Evolutionary conservation across 2,113 vertebrate genomes (phyloP).

Genomic region (Anas platyrhynchos): DNA sequence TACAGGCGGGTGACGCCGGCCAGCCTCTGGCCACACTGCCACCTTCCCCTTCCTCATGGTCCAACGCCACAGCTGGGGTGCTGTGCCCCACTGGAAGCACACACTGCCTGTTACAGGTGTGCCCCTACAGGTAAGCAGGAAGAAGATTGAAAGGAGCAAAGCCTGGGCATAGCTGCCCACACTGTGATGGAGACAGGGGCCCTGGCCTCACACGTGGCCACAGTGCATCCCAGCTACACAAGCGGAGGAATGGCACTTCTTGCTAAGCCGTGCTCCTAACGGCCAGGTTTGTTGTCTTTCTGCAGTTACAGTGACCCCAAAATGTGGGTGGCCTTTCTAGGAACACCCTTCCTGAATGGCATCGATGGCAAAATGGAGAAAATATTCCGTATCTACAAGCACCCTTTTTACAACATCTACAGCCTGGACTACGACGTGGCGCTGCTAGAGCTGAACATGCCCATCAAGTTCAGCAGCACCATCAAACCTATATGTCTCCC

Average conservation of each 20-base stretch:
- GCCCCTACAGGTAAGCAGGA: neutral
- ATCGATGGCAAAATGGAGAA: conserved; percentile 82
- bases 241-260: neutral
- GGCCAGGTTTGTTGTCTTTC: conserved; percentile 29
- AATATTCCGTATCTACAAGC: conserved; percentile 85
- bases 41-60: fast-evolving
- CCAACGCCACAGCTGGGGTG: neutral
- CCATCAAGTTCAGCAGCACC: conserved; percentile 78
- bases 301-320: conserved; percentile 81
- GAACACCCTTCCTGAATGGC: conserved; percentile 85
- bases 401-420: conserved; percentile 89
- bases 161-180: neutral
- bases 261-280: neutral
- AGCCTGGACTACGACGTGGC: conserved; percentile 92
- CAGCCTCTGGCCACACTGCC: neutral
- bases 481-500: conserved; percentile 91
- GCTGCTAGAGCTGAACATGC: conserved; percentile 83
- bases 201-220: neutral
- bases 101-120: neutral
- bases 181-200: neutral
- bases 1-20: neutral
- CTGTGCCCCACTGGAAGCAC: neutral
- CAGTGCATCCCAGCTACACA: fast-evolving
- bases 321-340: conserved; percentile 89
- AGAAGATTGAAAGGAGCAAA: neutral